These are phyloP conservation scores for Ciconia nigra DNA, from an alignment of 2,797 vertebrate species.

Conservation along the genomic window DNA sequence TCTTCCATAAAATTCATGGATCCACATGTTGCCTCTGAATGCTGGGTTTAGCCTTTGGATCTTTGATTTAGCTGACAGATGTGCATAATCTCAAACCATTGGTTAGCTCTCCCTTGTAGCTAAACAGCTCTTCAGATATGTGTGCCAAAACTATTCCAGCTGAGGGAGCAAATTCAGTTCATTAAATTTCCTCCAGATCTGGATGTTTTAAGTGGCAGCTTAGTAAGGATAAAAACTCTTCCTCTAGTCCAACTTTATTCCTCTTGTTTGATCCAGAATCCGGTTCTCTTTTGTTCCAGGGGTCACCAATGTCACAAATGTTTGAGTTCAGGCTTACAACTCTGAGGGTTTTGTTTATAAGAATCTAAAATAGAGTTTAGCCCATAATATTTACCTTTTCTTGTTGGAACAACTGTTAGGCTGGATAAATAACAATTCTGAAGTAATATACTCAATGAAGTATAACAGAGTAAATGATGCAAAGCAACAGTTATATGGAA, in stretches of 20 bases:
- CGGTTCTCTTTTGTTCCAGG: background rate
- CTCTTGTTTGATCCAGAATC: background rate
- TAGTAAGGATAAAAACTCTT: background rate
- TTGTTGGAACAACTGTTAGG: background rate
- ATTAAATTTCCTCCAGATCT: slow-evolving; percentile 11
- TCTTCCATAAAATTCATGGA: slow-evolving; percentile 15
- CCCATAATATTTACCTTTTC: slow-evolving; percentile 16
- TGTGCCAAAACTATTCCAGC: slow-evolving; percentile 25
- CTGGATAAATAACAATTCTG: slow-evolving; percentile 2
- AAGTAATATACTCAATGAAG: background rate
- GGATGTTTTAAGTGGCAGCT: background rate
- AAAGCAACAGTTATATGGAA: background rate
- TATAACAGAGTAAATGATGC: background rate
- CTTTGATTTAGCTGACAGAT: slow-evolving; percentile 54
- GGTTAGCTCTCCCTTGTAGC: background rate
- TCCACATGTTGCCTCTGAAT: background rate
- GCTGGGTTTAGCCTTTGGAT: slow-evolving; percentile 39
- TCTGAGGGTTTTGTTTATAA: background rate
- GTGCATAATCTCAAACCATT: slow-evolving; percentile 13
- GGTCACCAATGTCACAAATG: background rate
- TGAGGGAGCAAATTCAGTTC: background rate
- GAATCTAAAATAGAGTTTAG: background rate
- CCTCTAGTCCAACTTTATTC: background rate
- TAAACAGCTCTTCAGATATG: background rate
- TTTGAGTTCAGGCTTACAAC: background rate